Evolutionary conservation across 2,888 invertebrate species (phyloP), one percentile per base, ranked within the genome.

Genomic region (Melieria omissa): DNA sequence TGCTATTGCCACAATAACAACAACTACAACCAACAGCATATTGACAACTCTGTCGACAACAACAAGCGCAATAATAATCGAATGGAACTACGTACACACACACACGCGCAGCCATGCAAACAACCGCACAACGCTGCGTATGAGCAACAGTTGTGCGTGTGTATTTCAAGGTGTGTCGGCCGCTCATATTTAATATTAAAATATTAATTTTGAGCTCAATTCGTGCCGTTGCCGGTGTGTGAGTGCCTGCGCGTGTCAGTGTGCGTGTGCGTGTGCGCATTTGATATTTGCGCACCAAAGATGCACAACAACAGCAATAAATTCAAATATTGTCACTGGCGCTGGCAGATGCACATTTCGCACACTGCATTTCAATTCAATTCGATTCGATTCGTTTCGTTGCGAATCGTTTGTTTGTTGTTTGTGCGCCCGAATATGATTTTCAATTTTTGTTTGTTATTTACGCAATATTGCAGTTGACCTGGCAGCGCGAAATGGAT

Each of bases 291-390:
- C 63, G 16, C 55, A 42, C 16, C 55, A 46, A 69, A 63, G 69
- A 70, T 65, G 58, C 44, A 47, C 58, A 58, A 45, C 29, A 65
- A n/a, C 57, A 57, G 29, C 55, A 41, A 67, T 67, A 67, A 70
- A 65, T 64, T 70, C 64, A 62, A 64, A 70, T 70, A 70, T 70
- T 70, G 64, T 9, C 49, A 57, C 12, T 64, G 70, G 9, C 60
- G 52, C 16, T 42, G 6, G 54, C 68, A 60, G 61, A 46, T 70
- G 70, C 58, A 49, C 64, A 70, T 70, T 70, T 70, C 57, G 64
- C 46, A n/a, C 12, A 9, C 49, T 9, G 49, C 3, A 29, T 16
- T 16, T 16, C 16, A 2, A 16, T 16, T 16, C 16, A 16, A 16
- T 16, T 16, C 16, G 16, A 16, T 1, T 16, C 16, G 16, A 16